These are phyloP conservation scores for Palaemon carinicauda DNA, from an alignment of 1,140 invertebrate genomes.

Conservation along the genomic window DNA sequence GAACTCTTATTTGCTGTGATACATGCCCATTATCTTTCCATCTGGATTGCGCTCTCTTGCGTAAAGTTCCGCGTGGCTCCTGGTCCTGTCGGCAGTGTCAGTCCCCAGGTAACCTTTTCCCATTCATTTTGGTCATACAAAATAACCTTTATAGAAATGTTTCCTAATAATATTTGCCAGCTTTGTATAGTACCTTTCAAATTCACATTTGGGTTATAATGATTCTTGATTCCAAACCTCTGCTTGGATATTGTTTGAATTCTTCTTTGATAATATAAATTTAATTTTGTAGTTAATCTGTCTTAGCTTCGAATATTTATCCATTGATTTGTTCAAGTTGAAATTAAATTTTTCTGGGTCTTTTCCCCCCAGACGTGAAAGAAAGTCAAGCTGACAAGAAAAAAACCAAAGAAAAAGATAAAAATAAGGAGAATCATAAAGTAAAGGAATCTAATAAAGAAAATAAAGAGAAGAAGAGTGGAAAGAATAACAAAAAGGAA, in stretches of 20 bases:
- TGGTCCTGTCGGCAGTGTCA: constrained; percentile 45
- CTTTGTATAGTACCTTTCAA: too few relatives aligned
- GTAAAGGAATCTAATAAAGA: neutral
- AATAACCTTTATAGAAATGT: neutral
- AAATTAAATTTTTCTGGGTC: neutral
- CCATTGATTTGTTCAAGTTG: too few relatives aligned
- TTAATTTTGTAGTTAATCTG: too few relatives aligned
- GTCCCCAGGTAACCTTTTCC: neutral
- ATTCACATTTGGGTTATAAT: too few relatives aligned
- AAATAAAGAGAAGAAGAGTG: neutral
- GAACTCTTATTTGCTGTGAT: constrained; percentile 40
- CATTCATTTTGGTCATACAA: neutral
- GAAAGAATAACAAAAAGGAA: constrained; percentile 6
- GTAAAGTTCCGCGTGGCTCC: constrained; percentile 46
- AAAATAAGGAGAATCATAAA: neutral
- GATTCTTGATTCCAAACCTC: too few relatives aligned
- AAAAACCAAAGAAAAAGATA: neutral
- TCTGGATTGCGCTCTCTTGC: constrained; percentile 33
- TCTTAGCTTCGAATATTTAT: too few relatives aligned
- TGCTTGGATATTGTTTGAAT: too few relatives aligned
- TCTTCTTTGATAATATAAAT: too few relatives aligned
- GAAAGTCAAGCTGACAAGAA: constrained; percentile 17
- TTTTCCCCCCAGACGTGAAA: constrained; percentile 7
- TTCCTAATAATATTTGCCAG: neutral
- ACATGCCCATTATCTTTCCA: constrained; percentile 47